phyloP scores from a whole-genome alignment of 2,888 invertebrate genomes.

The Eurytoma californica region DNA sequence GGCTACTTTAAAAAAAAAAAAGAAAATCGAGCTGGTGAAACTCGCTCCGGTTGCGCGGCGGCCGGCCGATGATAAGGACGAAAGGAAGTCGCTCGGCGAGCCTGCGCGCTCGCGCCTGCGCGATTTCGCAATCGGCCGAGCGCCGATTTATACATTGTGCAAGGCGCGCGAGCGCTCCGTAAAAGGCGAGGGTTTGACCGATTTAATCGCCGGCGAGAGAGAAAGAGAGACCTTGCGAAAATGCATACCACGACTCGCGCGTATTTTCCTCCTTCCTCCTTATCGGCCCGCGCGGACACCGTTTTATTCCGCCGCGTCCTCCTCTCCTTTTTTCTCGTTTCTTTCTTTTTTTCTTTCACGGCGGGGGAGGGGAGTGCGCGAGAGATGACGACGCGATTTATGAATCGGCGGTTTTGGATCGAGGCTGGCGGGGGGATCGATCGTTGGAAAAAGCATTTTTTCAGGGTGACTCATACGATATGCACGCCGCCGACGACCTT shows the following conservation, averaged over 20 bases:
- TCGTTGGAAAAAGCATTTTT: too few species aligned
- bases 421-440: too few species aligned
- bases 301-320: neutral
- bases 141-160: constrained; percentile 4
- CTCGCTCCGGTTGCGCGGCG: neutral
- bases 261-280: too few species aligned
- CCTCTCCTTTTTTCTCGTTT: neutral
- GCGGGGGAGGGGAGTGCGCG: neutral
- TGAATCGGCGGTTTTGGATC: too few species aligned
- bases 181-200: constrained; percentile 45
- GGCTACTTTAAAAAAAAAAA: too few species aligned
- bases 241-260: neutral
- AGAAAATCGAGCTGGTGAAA: neutral
- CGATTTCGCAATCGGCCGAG: neutral
- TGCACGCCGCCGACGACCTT: too few species aligned
- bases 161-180: constrained; percentile 19
- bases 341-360: neutral
- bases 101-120: neutral
- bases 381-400: neutral
- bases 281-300: neutral
- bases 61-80: too few species aligned
- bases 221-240: constrained; percentile 23
- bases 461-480: too few species aligned
- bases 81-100: neutral
- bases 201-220: constrained; percentile 26